These are phyloP conservation scores for Ceratotherium simum DNA, from an alignment of 2,113 vertebrate species.

Conservation along the genomic window DNA sequence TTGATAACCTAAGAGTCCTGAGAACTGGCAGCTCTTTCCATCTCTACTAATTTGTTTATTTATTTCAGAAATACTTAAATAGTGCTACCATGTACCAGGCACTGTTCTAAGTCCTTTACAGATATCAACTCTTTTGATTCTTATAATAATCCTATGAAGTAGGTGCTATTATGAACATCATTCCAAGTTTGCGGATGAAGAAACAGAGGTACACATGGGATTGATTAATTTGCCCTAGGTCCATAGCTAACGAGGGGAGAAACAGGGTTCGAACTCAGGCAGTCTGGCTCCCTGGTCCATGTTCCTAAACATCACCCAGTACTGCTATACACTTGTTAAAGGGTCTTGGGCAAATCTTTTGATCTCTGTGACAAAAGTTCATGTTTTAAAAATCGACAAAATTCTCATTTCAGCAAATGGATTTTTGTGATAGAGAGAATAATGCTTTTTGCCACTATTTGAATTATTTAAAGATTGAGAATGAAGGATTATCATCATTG, in stretches of 20 bases:
- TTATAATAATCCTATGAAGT: background rate
- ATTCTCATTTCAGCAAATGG: background rate
- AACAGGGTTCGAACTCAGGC: background rate
- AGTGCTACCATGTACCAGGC: background rate
- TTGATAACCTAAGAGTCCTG: background rate
- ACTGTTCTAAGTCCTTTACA: background rate
- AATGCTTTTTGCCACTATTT: background rate
- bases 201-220: background rate
- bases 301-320: background rate
- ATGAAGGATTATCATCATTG: background rate
- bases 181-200: background rate
- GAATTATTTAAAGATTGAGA: background rate
- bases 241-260: background rate
- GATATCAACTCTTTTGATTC: background rate
- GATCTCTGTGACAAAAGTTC: background rate
- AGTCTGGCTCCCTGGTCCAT: background rate
- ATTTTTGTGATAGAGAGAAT: background rate
- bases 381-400: conserved; percentile 40
- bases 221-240: background rate
- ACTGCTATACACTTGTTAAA: background rate
- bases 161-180: background rate
- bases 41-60: background rate
- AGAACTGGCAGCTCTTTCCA: background rate
- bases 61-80: background rate
- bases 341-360: background rate